Conservation (phyloP, 2,888 invertebrate species). For the Portevinia maculata region DNA sequence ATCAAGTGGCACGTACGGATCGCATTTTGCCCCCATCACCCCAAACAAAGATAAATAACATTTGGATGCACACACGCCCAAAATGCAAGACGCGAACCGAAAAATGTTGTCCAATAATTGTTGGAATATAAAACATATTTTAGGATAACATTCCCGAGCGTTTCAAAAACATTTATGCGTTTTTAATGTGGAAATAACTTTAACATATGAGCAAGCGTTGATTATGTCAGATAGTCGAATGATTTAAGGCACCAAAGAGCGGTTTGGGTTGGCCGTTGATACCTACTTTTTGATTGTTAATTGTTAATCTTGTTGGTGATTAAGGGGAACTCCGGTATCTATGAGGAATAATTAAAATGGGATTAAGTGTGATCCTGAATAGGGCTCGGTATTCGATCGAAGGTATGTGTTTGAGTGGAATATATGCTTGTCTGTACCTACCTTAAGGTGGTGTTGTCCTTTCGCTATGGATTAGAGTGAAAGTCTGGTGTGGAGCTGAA, state of each 20-base stretch:
- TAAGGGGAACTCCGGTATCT: slow-evolving; percentile 35
- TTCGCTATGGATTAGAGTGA: slow-evolving; percentile 50
- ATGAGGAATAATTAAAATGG: slow-evolving; percentile 64
- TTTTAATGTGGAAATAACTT: slow-evolving; percentile 21
- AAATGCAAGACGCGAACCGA: slow-evolving; percentile 44
- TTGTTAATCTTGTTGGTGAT: slow-evolving; percentile 63
- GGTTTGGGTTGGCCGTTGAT: slow-evolving; percentile 2
- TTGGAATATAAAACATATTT: slow-evolving; percentile 10
- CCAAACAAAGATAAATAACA: slow-evolving; percentile 26
- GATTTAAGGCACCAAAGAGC: slow-evolving; percentile 42
- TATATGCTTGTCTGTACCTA: slow-evolving; percentile 39
- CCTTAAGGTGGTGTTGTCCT: slow-evolving; percentile 66
- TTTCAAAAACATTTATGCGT: not conserved
- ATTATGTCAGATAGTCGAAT: slow-evolving; percentile 20
- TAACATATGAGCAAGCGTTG: slow-evolving; percentile 8
- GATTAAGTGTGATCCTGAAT: slow-evolving; percentile 59
- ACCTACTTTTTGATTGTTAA: slow-evolving; percentile 26
- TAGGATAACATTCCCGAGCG: slow-evolving; percentile 21
- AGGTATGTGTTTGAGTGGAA: slow-evolving; percentile 9
- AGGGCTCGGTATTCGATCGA: slow-evolving; percentile 13
- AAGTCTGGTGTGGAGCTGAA: slow-evolving; percentile 56
- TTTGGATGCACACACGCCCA: slow-evolving; percentile 43
- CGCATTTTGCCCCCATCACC: not conserved
- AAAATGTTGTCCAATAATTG: slow-evolving; percentile 13
- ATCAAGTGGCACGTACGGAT: slow-evolving; percentile 70